Conservation (phyloP, 2,888 invertebrate species). For the Helleia helle region DNA sequence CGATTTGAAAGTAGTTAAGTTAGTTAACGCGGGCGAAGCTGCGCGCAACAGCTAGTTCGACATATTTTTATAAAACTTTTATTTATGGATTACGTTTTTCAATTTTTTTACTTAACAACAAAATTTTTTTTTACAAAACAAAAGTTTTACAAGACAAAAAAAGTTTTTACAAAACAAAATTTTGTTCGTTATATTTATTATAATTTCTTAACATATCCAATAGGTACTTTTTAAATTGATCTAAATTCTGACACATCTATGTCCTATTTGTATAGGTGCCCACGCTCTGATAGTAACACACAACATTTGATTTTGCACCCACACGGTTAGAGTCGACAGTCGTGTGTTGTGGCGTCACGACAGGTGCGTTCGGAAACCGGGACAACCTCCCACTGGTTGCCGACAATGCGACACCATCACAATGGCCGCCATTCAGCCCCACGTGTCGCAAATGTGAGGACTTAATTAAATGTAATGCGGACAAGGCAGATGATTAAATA, state of each 20-base stretch:
- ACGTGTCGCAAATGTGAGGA: slow-evolving; percentile 57
- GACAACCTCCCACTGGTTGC: slow-evolving; percentile 62
- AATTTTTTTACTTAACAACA: too few species aligned
- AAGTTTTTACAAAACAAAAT: too few species aligned
- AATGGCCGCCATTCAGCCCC: slow-evolving; percentile 45
- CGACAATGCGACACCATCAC: slow-evolving; percentile 51
- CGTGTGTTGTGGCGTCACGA: slow-evolving; percentile 29
- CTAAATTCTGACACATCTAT: not conserved
- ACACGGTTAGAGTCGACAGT: slow-evolving; percentile 32
- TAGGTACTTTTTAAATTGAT: too few species aligned
- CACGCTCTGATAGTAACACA: slow-evolving; percentile 4
- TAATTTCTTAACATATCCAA: not conserved
- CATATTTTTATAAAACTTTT: too few species aligned
- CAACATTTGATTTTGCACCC: slow-evolving; percentile 27
- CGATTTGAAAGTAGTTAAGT: too few species aligned
- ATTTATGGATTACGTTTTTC: too few species aligned
- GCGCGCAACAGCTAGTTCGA: too few species aligned
- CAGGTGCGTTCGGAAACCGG: slow-evolving; percentile 62
- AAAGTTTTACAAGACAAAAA: too few species aligned
- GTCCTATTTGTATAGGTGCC: slow-evolving; percentile 7
- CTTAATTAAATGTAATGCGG: slow-evolving; percentile 63
- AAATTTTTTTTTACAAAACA: too few species aligned
- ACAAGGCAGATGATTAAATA: slow-evolving; percentile 54
- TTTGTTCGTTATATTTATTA: too few species aligned
- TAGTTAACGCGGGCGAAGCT: too few species aligned